These are phyloP conservation scores for Heloderma charlesbogerti DNA, from an alignment of 2,113 vertebrate genomes.

Conservation along the genomic window DNA sequence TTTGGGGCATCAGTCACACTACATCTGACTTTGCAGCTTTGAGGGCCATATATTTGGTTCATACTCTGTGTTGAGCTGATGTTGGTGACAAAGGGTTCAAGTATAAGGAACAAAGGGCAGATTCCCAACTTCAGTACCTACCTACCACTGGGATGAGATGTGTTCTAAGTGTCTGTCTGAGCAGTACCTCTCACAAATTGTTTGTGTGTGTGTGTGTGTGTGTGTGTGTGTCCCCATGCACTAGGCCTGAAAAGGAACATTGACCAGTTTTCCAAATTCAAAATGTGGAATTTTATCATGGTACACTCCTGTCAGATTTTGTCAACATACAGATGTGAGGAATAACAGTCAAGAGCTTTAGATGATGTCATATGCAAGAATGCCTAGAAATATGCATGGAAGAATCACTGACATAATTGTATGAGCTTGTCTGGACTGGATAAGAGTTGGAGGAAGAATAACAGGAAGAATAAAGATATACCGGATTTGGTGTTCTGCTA, in stretches of 20 bases:
- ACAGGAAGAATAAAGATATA: neutral
- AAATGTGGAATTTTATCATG: neutral
- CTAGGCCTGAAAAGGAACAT: neutral
- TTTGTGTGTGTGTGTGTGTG: too few relatives aligned
- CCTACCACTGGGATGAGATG: neutral
- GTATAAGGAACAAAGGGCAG: neutral
- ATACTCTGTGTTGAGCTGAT: neutral
- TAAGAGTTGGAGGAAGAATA: neutral
- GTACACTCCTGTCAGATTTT: neutral
- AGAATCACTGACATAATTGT: neutral
- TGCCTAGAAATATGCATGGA: neutral
- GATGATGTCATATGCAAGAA: neutral
- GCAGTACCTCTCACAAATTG: neutral
- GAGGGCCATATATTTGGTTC: fast-evolving
- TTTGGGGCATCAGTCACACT: neutral
- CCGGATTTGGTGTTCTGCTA: neutral
- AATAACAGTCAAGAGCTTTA: neutral
- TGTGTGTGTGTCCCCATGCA: too few relatives aligned
- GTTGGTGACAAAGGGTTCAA: neutral
- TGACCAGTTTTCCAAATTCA: neutral
- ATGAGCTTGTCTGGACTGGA: neutral
- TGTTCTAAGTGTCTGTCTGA: neutral
- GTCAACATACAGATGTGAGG: neutral
- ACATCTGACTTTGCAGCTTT: neutral
- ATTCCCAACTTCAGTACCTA: neutral